Evolutionary conservation across 2,888 invertebrate genomes (phyloP), one percentile per base, ranked within the genome.

Genomic region (Hypselothyrea guttata): DNA sequence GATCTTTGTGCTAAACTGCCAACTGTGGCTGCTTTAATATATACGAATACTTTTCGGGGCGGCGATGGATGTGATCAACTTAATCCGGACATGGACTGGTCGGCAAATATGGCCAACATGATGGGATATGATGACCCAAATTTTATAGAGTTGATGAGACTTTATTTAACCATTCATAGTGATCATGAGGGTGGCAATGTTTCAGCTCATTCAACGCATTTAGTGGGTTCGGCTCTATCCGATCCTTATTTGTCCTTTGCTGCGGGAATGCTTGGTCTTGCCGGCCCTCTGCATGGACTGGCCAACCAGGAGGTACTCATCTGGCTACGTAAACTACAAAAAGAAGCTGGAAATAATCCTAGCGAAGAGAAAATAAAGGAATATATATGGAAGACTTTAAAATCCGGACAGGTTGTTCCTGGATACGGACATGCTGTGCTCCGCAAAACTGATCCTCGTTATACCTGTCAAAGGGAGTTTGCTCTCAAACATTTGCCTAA

Each of bases 281-380:
- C 96, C 51, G 96, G 96, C 30, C 96, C 96, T 9, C 92, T 96
- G 13, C 96, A 96, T 87, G 96, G 96, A 49, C 91, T 96, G 30
- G 96, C 96, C 62, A 96, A 96, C 89, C 96, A 96, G 91, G 95
- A 95, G 91, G 97, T 97, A 41, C 92, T 99, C 47, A 91, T 97
- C 4, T 99, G 98, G 96, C 88, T 98, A 69, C 94, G 95, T 82
- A 96, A 98, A 7, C 9, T 48, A 27, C 49, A 55, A 22, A 49
- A 55, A 8, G 55, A 48, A 3, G 41, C 49, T 2, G 55, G 55
- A 0, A 13, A 28, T 1, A 41, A 41, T 34, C 48, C 48, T 1
- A 1, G n/a, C 1, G 55, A 55, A 33, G 28, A 55, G 7, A 15
- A 48, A 30, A 5, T 55, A 0, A 28, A 55, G 11, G 55, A 48